Conservation (phyloP, 2,113 vertebrate species). For the mouse (Mus musculus) region DNA sequence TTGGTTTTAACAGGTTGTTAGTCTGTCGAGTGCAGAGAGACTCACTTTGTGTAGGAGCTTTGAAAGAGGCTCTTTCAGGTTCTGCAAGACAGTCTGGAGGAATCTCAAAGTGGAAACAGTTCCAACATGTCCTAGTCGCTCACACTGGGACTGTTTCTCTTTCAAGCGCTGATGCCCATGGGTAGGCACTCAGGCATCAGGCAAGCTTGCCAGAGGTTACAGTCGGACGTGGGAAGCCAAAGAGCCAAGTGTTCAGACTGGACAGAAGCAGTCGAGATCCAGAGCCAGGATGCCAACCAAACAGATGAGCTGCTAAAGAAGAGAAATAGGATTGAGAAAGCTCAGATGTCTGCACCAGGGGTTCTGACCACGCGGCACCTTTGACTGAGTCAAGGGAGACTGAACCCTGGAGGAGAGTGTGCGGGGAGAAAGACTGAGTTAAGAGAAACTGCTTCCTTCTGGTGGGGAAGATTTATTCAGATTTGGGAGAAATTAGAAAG, state of each 20-base stretch:
- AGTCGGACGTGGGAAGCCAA: background rate
- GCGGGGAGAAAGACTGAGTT: background rate
- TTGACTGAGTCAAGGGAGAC: conserved; percentile 5
- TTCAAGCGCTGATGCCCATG: background rate
- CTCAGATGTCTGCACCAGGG: background rate
- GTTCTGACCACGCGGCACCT: background rate
- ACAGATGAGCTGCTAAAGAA: background rate
- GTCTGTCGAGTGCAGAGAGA: background rate
- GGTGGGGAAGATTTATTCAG: conserved; percentile 18
- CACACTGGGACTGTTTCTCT: background rate
- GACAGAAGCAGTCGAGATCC: background rate
- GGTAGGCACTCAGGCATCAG: background rate
- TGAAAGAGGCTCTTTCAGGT: background rate
- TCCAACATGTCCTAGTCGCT: background rate
- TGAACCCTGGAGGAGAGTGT: background rate
- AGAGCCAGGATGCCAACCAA: background rate
- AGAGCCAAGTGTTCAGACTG: background rate
- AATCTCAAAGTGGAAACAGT: conserved; percentile 21
- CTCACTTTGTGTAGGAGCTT: background rate
- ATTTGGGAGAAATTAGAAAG: conserved; percentile 33
- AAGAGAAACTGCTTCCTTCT: conserved; percentile 9
- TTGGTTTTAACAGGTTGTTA: background rate
- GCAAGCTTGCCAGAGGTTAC: background rate
- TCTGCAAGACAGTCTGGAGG: background rate
- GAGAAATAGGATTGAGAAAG: conserved; percentile 40